These are phyloP conservation scores for Monopterus albus DNA, from an alignment of 2,113 vertebrate genomes.

Conservation along the genomic window DNA sequence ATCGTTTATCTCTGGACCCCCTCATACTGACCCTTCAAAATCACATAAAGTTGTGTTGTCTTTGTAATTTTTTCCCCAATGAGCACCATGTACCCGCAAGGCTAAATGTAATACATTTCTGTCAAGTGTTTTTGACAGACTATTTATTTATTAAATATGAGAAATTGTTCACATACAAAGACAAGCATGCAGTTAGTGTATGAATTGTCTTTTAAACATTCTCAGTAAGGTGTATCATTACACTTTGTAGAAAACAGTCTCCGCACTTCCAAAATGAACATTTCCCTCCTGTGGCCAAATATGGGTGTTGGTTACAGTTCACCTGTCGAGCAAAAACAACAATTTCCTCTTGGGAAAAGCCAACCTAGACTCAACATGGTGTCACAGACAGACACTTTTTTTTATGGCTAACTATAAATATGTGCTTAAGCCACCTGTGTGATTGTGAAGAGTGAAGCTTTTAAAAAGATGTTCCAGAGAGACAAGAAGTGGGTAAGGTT, in stretches of 20 bases:
- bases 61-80: too few relatives aligned
- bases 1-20: background rate
- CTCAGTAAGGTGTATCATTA: conserved; percentile 1
- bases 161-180: too few relatives aligned
- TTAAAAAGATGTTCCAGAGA: conserved; percentile 32
- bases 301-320: background rate
- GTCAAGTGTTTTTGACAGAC: too few relatives aligned
- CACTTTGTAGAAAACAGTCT: background rate
- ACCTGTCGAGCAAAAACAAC: background rate
- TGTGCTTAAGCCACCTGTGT: background rate
- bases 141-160: too few relatives aligned
- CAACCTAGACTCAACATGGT: background rate
- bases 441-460: background rate
- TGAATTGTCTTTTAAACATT: background rate
- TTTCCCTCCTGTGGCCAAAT: conserved; percentile 14
- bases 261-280: too few relatives aligned
- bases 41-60: background rate
- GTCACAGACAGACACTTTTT: background rate
- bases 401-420: background rate
- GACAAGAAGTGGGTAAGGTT: background rate
- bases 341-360: background rate
- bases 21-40: background rate
- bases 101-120: too few relatives aligned
- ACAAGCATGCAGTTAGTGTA: background rate
- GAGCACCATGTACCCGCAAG: background rate